Evolutionary conservation across 2,797 vertebrate genomes (phyloP).

Genomic region (Esox masquinongy): DNA sequence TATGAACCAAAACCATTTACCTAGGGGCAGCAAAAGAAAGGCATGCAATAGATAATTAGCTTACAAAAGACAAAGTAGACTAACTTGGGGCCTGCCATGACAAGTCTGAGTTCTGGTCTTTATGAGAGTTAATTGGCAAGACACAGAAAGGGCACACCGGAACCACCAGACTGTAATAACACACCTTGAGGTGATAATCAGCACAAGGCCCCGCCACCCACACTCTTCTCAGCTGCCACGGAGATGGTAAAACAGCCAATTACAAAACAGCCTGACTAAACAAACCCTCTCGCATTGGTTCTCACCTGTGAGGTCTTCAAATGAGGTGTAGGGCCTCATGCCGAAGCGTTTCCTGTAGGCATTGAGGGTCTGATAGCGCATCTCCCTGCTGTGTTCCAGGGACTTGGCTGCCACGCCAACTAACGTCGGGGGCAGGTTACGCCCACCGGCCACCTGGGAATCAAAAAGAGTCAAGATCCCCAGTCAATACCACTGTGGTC

Average conservation of each 20-base stretch:
- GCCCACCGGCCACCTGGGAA: conserved; percentile 27
- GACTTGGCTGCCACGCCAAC: conserved; percentile 87
- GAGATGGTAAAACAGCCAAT: neutral
- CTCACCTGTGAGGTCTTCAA: conserved; percentile 93
- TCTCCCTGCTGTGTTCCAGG: conserved; percentile 88
- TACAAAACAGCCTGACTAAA: conserved; percentile 3
- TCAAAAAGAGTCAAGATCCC: neutral
- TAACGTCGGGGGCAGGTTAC: conserved; percentile 84
- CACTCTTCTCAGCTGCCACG: conserved; percentile 19
- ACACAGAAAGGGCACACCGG: neutral
- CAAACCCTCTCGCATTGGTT: neutral
- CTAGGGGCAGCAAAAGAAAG: neutral
- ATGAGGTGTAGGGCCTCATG: conserved; percentile 88
- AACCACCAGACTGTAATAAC: neutral
- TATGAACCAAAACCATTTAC: neutral
- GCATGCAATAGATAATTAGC: neutral
- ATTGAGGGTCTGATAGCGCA: conserved; percentile 93
- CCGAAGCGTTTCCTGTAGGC: conserved; percentile 92
- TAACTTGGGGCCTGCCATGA: neutral
- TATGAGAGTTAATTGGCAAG: neutral
- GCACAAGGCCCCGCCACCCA: neutral
- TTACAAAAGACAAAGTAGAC: neutral
- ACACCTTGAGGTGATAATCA: neutral
- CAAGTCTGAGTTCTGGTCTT: neutral
- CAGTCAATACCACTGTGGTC: neutral